Conservation (phyloP, 2,113 vertebrate species). For the Laticauda laticaudata region DNA sequence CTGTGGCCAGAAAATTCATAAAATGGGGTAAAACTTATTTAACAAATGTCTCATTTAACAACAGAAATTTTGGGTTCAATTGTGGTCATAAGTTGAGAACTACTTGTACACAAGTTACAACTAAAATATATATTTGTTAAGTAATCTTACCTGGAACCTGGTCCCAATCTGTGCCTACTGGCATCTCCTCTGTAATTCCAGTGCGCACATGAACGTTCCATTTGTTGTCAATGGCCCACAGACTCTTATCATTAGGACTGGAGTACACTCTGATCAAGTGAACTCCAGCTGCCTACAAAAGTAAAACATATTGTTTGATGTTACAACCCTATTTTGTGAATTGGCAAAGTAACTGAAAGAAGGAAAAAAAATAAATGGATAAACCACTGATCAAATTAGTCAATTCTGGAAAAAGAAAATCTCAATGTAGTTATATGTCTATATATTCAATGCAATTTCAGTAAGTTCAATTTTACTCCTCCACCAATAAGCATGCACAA, state of each 20-base stretch:
- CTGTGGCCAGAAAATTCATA: too few relatives aligned
- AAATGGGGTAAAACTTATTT: too few relatives aligned
- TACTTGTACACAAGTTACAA: background rate
- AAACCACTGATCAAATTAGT: background rate
- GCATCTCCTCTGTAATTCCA: slow-evolving; percentile 93
- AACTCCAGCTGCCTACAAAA: slow-evolving; percentile 83
- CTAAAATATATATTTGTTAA: background rate
- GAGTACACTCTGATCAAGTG: slow-evolving; percentile 84
- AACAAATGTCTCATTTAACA: too few relatives aligned
- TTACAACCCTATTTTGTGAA: background rate
- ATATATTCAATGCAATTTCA: background rate
- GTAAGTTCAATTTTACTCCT: background rate
- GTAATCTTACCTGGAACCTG: slow-evolving; percentile 84
- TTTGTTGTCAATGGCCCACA: slow-evolving; percentile 91
- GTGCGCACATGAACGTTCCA: slow-evolving; percentile 84
- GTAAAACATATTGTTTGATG: slow-evolving; percentile 23
- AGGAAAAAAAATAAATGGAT: background rate
- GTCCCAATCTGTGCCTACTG: slow-evolving; percentile 94
- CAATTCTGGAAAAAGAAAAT: background rate
- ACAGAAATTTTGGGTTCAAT: too few relatives aligned
- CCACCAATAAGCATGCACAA: background rate
- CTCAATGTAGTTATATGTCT: background rate
- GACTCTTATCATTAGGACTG: slow-evolving; percentile 87
- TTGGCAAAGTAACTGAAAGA: background rate
- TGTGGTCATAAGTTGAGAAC: too few relatives aligned